These are phyloP conservation scores for Empis livida DNA, from an alignment of 2,888 invertebrate genomes.

Conservation along the genomic window DNA sequence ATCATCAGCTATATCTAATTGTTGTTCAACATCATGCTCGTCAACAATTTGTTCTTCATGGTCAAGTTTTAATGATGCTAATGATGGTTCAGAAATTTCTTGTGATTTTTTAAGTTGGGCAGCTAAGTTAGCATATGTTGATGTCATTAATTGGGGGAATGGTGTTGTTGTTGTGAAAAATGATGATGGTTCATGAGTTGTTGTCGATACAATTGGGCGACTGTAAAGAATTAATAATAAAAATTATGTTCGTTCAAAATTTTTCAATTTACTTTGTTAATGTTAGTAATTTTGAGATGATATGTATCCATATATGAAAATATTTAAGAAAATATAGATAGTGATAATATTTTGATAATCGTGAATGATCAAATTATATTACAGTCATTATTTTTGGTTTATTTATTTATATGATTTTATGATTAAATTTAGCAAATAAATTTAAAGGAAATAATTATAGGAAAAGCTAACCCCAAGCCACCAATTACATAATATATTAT, in stretches of 20 bases:
- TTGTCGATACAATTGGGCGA: conserved; percentile 33
- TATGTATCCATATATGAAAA: too few relatives aligned
- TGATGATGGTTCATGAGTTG: conserved; percentile 19
- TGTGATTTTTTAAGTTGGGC: conserved; percentile 12
- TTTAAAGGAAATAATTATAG: conserved; percentile 9
- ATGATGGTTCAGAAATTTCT: conserved; percentile 23
- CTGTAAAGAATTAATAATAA: conserved; percentile 16
- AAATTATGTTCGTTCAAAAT: conserved; percentile 16
- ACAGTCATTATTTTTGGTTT: too few relatives aligned
- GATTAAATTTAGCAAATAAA: conserved; percentile 3
- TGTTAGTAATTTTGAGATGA: conserved; percentile 1
- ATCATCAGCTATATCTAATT: conserved; percentile 12
- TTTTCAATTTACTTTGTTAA: not conserved
- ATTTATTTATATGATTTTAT: too few relatives aligned
- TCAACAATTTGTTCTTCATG: conserved; percentile 19
- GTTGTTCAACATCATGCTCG: conserved; percentile 9
- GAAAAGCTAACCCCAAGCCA: conserved; percentile 19
- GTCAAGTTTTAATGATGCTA: conserved; percentile 25
- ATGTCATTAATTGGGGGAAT: conserved; percentile 22
- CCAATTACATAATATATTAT: conserved; percentile 9
- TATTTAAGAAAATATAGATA: too few relatives aligned
- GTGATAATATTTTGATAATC: too few relatives aligned
- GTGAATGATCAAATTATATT: not conserved
- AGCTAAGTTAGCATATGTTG: conserved; percentile 22
- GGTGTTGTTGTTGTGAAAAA: conserved; percentile 25